Base-by-base conservation (phyloP, 2,888 invertebrate genomes). In the Melieria picta region DNA sequence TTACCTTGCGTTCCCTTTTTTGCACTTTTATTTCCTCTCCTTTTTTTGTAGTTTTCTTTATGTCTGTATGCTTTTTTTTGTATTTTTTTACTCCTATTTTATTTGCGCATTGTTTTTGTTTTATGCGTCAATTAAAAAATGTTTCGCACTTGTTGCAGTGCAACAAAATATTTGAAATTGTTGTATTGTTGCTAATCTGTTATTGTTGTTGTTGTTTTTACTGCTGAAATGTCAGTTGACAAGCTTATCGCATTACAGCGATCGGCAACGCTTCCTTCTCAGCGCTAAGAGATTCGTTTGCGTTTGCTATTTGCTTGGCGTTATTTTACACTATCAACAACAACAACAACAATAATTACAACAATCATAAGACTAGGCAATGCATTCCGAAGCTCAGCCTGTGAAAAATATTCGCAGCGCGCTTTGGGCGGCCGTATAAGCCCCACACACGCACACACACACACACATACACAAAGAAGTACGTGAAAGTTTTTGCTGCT, bases 231-330 rank as follows among this genome's bases (percentile, higher is more conserved):
- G 50, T 30, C 60, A 45, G 60, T 60, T 67, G 67, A 60, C 67
- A 60, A 50, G 52, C 52, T 67, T 67, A 67, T 67, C 67, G 48
- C 45, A 43, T 7, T 61, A 50, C 10, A 11, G 11, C 60, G 45
- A 67, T 67, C 67, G 61, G 43, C 50, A 52, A 1, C 60, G 67
- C 67, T 67, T 67, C 67, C 67, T 61, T 67, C 52, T 67, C 67
- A 67, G 61, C 45, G 9, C 30, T 30, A 30, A 30, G 30, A 30
- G 30, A 30, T 30, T 1, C 30, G 2, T 30, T 30, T 30, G 30
- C 30, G 30, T 30, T 30, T 30, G 16, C 16, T 16, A 16, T 46
- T 7, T 42, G 42, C 42, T 66, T 30, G 7, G n/a, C 11, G 43
- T 50, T 64, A 42, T 60, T 30, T 30, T 30, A 30, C 30, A 30